Percentiles rank a stretch among this genome's conserved stretches.
Evolutionary conservation across 2,888 invertebrate species (phyloP).

Genomic region (Stenichneumon culpator): DNA sequence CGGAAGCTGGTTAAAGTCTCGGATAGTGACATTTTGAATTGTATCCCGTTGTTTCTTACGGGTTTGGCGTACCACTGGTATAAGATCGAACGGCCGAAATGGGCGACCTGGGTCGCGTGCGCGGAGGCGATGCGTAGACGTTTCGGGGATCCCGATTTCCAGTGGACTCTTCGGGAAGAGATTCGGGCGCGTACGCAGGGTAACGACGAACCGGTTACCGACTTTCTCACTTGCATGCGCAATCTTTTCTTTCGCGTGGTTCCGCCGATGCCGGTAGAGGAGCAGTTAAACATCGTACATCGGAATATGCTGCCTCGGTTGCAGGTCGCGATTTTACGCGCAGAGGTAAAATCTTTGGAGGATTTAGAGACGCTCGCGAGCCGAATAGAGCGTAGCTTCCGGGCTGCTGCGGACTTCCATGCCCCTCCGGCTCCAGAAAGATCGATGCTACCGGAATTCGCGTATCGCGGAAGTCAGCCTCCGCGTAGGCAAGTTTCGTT

Average conservation of each 20-base stretch:
- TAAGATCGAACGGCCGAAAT: not conserved
- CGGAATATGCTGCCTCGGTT: slow-evolving; percentile 36
- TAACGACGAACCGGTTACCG: not conserved
- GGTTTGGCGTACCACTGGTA: not conserved
- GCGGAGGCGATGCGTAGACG: not conserved
- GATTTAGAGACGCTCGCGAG: not conserved
- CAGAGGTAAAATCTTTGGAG: not conserved
- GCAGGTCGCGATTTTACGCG: slow-evolving; percentile 6
- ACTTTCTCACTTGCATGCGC: not conserved
- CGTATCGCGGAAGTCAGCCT: not conserved
- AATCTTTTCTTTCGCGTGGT: slow-evolving; percentile 24
- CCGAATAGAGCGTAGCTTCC: not conserved
- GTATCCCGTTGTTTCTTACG: not conserved
- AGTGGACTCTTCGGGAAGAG: not conserved
- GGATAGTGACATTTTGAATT: not conserved
- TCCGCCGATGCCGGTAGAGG: not conserved
- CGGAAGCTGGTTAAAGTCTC: not conserved
- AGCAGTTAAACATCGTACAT: slow-evolving; percentile 1
- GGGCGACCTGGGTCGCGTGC: not conserved
- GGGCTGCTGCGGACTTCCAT: too few species aligned
- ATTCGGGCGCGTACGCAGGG: slow-evolving; percentile 26
- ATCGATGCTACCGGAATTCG: not conserved
- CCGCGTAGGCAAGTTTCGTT: not conserved
- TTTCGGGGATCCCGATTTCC: not conserved
- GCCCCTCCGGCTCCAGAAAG: not conserved